A percentile compares a stretch with the other conserved stretches of the same genome.
Evolutionary conservation across 2,113 vertebrate species (phyloP).

Genomic region (Neogale vison): DNA sequence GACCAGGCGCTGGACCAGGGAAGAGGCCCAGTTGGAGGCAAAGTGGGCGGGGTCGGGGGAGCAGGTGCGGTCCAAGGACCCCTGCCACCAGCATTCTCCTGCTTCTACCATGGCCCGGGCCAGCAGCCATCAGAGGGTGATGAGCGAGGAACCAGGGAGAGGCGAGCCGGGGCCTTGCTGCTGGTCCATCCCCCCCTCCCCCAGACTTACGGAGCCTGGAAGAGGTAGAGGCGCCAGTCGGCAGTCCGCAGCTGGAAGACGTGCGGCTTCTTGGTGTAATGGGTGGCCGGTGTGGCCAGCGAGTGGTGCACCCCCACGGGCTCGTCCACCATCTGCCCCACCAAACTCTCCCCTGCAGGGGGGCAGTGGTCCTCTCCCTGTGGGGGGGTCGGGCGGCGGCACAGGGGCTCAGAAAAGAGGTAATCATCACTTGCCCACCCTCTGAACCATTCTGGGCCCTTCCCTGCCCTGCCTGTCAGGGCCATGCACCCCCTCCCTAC

Average conservation of each 20-base stretch:
- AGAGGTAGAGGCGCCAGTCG: slow-evolving; percentile 94
- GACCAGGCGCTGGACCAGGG: not conserved
- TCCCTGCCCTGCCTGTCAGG: accelerated
- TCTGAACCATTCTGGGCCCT: not conserved
- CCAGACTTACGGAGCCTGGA: slow-evolving; percentile 91
- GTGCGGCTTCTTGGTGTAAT: slow-evolving; percentile 93
- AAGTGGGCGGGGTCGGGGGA: accelerated
- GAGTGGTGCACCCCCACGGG: slow-evolving; percentile 94
- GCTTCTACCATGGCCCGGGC: not conserved
- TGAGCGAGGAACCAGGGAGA: not conserved
- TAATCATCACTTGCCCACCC: not conserved
- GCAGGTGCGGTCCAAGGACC: not conserved
- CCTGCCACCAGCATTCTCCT: not conserved
- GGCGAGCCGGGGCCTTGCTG: not conserved
- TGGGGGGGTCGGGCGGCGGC: not conserved
- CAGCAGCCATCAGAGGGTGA: not conserved
- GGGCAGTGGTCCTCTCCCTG: slow-evolving; percentile 69
- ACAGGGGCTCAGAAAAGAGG: not conserved
- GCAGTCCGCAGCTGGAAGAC: slow-evolving; percentile 95
- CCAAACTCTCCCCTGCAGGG: slow-evolving; percentile 76
- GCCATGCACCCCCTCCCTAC: slow-evolving; percentile 69
- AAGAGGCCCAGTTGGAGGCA: not conserved
- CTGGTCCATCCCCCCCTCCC: not conserved
- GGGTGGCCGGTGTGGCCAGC: slow-evolving; percentile 87
- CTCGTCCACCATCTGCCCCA: slow-evolving; percentile 86